Base-by-base conservation (phyloP, 1,140 invertebrate genomes). In the Andrena cerasifolii region DNA sequence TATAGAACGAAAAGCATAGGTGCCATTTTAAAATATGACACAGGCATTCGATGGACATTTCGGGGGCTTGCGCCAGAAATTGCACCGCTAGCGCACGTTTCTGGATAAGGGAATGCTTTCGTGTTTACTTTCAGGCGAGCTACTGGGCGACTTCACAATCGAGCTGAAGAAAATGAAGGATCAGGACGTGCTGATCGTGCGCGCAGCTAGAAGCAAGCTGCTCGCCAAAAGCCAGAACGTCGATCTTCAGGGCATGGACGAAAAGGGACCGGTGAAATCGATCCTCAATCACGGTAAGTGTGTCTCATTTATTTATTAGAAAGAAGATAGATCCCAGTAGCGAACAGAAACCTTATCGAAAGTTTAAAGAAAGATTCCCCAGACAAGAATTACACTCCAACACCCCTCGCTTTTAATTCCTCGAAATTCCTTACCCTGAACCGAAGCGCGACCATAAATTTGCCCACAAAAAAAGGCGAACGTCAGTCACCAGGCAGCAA, bases 131-230 rank as follows among this genome's bases (percentile, higher is more conserved):
- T 71, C 45, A 93, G 92, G 87, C 45, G 88, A 92, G 36, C 47
- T 92, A 40, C 82, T 87, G 40, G 90, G 89, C 16, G 87, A 92
- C 73, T 93, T 93, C 78, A 91, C 90, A 33, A 76, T 93, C 12
- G 92, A 93, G 66, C 28, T 93, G 56, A 92, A 90, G 79, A 92
- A 89, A 76, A 70, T 82, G 6, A 85, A 83, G 10, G 84, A 88
- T n/a, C 76, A 87, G 10, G 82, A 84, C 8, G 87, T 89, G 86
- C 85, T 92, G 86, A 86, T 90, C 1, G 90, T 93, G 6, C 86
- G 91, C 8, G 88, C 91, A 31, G 90, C 91, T 0, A 85, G 90
- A 63, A 91, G 91, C 2, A 92, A 89, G 76, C 76, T 93, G 26
- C 73, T 49, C 10, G 84, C 89, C 16, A 84, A 82, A 7, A 81